Percentiles rank a stretch among this genome's conserved stretches.
These are phyloP conservation scores for Nesogale talazaci DNA, from an alignment of 2,113 vertebrate species.

Conservation along the genomic window DNA sequence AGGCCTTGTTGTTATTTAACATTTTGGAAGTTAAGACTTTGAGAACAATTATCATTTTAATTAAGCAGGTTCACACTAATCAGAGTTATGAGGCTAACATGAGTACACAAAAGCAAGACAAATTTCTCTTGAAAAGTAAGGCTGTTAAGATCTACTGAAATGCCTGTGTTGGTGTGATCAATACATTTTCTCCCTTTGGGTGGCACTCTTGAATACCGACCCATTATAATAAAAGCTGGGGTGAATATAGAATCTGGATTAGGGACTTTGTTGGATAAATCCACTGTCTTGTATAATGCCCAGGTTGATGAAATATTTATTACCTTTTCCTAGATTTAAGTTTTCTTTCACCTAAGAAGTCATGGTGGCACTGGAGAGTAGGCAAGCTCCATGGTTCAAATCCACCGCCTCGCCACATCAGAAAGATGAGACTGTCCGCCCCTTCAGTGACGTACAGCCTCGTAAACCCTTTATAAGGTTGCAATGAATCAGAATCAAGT, in stretches of 20 bases:
- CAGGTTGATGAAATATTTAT: slow-evolving; percentile 52
- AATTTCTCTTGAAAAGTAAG: neutral
- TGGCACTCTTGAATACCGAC: neutral
- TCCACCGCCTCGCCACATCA: too few relatives aligned
- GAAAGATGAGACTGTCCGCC: too few relatives aligned
- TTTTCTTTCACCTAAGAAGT: neutral
- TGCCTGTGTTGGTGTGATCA: neutral
- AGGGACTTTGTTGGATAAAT: slow-evolving; percentile 24
- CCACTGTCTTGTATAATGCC: slow-evolving; percentile 35
- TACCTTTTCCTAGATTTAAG: slow-evolving; percentile 36
- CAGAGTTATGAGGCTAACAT: neutral
- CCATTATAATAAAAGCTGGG: slow-evolving; percentile 24
- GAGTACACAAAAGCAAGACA: slow-evolving; percentile 18
- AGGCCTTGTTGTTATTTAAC: slow-evolving; percentile 15
- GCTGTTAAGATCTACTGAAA: neutral
- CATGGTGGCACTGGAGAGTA: too few relatives aligned
- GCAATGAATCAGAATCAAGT: too few relatives aligned
- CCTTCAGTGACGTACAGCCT: too few relatives aligned
- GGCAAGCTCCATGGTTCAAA: too few relatives aligned
- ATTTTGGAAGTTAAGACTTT: slow-evolving; percentile 47
- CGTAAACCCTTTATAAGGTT: too few relatives aligned
- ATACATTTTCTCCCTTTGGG: slow-evolving; percentile 26
- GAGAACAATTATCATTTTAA: slow-evolving; percentile 30
- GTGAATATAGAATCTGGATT: neutral
- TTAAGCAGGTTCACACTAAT: neutral